Percentiles rank a stretch among this genome's conserved stretches.
Conservation (phyloP, 2,888 invertebrate genomes). For the Drosophila putrida region DNA sequence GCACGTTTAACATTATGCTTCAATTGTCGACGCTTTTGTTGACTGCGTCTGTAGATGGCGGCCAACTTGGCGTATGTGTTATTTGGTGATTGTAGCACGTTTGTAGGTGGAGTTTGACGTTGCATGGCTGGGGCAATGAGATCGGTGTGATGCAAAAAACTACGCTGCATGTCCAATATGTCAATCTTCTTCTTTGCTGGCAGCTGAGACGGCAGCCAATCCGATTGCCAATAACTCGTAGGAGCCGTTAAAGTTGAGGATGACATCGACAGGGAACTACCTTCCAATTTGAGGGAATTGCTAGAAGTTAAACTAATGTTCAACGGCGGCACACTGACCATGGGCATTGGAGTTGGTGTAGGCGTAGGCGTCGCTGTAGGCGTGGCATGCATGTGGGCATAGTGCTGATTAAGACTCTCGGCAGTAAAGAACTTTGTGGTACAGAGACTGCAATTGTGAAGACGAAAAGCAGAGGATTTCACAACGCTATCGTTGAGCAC, state of each 20-base stretch:
- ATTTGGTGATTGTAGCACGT: constrained; percentile 20
- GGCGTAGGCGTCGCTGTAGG: constrained; percentile 1
- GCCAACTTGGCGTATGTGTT: constrained; percentile 58
- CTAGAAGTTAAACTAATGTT: constrained; percentile 34
- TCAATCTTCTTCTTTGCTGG: constrained; percentile 68
- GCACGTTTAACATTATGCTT: neutral
- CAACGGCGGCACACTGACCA: constrained; percentile 77
- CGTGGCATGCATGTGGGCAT: constrained; percentile 51
- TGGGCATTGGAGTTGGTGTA: constrained; percentile 59
- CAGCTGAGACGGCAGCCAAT: constrained; percentile 55
- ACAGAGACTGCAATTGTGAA: constrained; percentile 82
- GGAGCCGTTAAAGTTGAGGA: neutral
- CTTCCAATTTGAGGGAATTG: constrained; percentile 58
- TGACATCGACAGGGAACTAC: constrained; percentile 12
- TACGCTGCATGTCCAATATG: constrained; percentile 75
- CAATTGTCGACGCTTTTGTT: constrained; percentile 60
- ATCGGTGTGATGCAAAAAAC: constrained; percentile 70
- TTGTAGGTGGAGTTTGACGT: constrained; percentile 8
- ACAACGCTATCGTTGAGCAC: constrained; percentile 85
- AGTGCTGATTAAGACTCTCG: constrained; percentile 81
- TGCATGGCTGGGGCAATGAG: constrained; percentile 37
- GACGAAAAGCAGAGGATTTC: constrained; percentile 82
- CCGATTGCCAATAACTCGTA: constrained; percentile 63
- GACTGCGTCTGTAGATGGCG: constrained; percentile 49
- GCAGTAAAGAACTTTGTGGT: constrained; percentile 82